Evolutionary conservation across 2,888 invertebrate genomes (phyloP), one percentile per base, ranked within the genome.

Genomic region (Dasysyrphus tricinctus): DNA sequence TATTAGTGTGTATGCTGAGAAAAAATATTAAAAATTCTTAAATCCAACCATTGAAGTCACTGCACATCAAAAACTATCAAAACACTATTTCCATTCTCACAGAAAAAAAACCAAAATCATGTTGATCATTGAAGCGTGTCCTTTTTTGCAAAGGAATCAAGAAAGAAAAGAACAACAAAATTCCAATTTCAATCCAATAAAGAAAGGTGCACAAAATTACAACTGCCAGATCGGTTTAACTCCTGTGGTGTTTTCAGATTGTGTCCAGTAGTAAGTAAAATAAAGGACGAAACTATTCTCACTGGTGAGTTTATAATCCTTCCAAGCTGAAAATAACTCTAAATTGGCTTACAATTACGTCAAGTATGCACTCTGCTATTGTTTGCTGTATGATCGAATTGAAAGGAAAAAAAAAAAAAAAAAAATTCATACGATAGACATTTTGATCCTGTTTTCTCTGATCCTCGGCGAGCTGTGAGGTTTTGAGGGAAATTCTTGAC

Each of bases 321-420:
- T 29, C 75, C 59, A 54, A 67, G 82, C 79, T 65, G 88, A 88
- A 88, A 88, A 88, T 81, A 89, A 81, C 88, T 88, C 89, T 88
- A 90, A 92, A 92, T 92, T 92, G 92, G 92, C 92, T 92, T 92
- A 92, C 91, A 82, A 92, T 91, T 90, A 91, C 92, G 92, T 92
- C 92, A 92, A 92, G 92, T 92, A 91, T 91, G 90, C 85, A 61
- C 80, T 88, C 75, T 54, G 39, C 29, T 37, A 19, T 81, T 81
- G 80, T 83, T 42, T 67, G 32, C 12, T 54, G 63, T 24, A 24
- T 24, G 65, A 61, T 61, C 42, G 7, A 75, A 56, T 72, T 24
- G 67, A 51, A 59, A 59, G 47, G 47, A 54, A 12, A 0, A 29
- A 54, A 24, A 29, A n/a, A n/a, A n/a, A 51, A 32, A 37, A 5